phyloP scores from a whole-genome alignment of 2,797 vertebrate genomes.

The Nannoperca obscura region DNA sequence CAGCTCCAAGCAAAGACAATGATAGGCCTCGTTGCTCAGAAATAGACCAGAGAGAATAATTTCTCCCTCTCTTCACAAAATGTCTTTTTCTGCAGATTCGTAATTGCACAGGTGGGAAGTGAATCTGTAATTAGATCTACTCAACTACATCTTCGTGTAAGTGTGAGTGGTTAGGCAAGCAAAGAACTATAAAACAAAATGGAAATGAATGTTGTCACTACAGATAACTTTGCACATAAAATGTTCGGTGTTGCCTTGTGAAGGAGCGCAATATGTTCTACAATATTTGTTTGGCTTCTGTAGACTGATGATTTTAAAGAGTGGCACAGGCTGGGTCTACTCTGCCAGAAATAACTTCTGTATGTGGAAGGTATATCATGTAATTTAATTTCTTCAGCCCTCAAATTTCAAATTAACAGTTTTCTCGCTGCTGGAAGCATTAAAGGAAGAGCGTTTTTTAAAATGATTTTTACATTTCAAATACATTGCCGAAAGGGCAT shows the following conservation, averaged over 20 bases:
- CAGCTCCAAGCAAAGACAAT: conserved; percentile 45
- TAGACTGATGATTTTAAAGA: conserved; percentile 10
- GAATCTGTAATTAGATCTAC: conserved; percentile 53
- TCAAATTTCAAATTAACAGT: conserved; percentile 25
- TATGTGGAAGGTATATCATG: conserved; percentile 21
- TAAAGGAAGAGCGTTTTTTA: not conserved
- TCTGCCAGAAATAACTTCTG: conserved; percentile 22
- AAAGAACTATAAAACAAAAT: conserved; percentile 48
- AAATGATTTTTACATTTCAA: not conserved
- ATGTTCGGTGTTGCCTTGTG: conserved; percentile 12
- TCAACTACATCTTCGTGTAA: conserved; percentile 50
- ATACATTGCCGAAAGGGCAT: not conserved
- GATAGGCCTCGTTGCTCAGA: conserved; percentile 39
- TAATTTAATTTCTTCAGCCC: conserved; percentile 20
- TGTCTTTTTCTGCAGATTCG: conserved; percentile 41
- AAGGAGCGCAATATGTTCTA: conserved; percentile 22
- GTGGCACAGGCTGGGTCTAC: conserved; percentile 13
- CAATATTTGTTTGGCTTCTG: conserved; percentile 24
- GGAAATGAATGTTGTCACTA: conserved; percentile 53
- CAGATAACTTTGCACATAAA: conserved; percentile 38
- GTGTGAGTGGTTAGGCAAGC: conserved; percentile 53
- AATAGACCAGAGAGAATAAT: conserved; percentile 35
- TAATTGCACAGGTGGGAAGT: conserved; percentile 64
- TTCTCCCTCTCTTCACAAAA: conserved; percentile 30
- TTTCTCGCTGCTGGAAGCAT: conserved; percentile 28